Conservation (phyloP, 2,888 invertebrate genomes). For the Campoplex capitator region DNA sequence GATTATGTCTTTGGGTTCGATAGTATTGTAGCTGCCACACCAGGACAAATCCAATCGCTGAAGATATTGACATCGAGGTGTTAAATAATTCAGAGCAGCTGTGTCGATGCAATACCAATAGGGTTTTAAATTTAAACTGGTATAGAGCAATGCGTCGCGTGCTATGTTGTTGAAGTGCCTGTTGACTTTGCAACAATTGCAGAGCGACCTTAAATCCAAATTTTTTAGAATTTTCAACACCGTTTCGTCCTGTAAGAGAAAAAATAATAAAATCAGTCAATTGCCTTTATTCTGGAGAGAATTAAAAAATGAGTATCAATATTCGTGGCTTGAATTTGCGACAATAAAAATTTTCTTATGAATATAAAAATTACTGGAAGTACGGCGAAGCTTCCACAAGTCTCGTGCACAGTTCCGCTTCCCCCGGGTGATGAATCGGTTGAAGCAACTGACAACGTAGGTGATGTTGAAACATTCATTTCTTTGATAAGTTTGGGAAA, state of each 20-base stretch:
- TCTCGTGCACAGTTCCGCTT: constrained; percentile 70
- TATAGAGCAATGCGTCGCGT: constrained; percentile 91
- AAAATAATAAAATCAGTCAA: too few species aligned
- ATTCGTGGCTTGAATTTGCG: background rate
- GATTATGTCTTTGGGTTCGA: constrained; percentile 85
- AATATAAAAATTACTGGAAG: constrained; percentile 77
- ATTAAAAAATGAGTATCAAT: background rate
- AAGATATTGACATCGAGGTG: constrained; percentile 88
- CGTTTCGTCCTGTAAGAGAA: constrained; percentile 90
- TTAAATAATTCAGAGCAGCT: constrained; percentile 86
- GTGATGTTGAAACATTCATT: constrained; percentile 78
- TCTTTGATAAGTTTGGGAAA: constrained; percentile 82
- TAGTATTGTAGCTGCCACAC: constrained; percentile 90
- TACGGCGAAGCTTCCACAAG: constrained; percentile 80
- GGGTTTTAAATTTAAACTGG: constrained; percentile 92
- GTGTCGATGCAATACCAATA: constrained; percentile 92
- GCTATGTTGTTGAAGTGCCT: constrained; percentile 90
- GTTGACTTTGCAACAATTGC: constrained; percentile 91
- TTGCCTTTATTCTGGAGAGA: too few species aligned
- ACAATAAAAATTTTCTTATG: background rate
- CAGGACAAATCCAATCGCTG: constrained; percentile 94
- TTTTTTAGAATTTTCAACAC: constrained; percentile 92
- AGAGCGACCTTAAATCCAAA: constrained; percentile 92
- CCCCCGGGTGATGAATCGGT: constrained; percentile 59
- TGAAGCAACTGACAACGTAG: constrained; percentile 66